Base-by-base conservation (phyloP, 2,888 invertebrate species). In the Aquatica leii region DNA sequence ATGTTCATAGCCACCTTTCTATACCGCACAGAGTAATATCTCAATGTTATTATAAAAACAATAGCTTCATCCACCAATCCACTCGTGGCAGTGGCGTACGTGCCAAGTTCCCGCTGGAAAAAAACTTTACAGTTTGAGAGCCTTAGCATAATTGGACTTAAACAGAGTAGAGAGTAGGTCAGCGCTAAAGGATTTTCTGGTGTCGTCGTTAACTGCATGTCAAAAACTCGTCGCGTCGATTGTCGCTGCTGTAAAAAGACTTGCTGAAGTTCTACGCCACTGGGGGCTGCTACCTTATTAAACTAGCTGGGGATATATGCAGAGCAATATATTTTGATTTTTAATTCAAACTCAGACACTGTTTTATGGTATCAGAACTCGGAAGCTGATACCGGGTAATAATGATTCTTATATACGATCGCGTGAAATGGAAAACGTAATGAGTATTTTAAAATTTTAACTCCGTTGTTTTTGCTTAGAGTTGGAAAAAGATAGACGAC, bases 261-360 rank as follows among this genome's bases (percentile, higher is more conserved):
- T 24, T 24, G 2, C 24, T 6, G n/a, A 3, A 14, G 3, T 17
- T 41, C 43, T 24, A 66, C 75, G 73, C 71, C 75, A 69, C 74
- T 73, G 74, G 57, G 54, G 46, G 64, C 56, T 65, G 65, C 67
- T 67, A 70, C 73, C 75, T 75, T 77, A 75, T 77, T 77, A 76
- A 76, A 76, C 71, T 69, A 72, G 74, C 74, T 68, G 71, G 74
- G 76, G 74, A 78, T 78, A 80, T 78, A 78, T 77, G 78, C 76
- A 74, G 72, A 74, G 79, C 80, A 76, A 81, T 80, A 80, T 81
- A 80, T 81, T 80, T 80, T 80, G 80, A 80, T 80, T 80, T 80
- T 80, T 80, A 80, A 80, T 80, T 80, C 79, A 79, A 76, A 77
- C 77, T 76, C 77, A 76, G 78, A 77, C 78, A 78, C 74, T 76